Percentiles rank a stretch among this genome's conserved stretches.
phyloP scores from a whole-genome alignment of 2,797 vertebrate genomes.

The Lagorchestes hirsutus region DNA sequence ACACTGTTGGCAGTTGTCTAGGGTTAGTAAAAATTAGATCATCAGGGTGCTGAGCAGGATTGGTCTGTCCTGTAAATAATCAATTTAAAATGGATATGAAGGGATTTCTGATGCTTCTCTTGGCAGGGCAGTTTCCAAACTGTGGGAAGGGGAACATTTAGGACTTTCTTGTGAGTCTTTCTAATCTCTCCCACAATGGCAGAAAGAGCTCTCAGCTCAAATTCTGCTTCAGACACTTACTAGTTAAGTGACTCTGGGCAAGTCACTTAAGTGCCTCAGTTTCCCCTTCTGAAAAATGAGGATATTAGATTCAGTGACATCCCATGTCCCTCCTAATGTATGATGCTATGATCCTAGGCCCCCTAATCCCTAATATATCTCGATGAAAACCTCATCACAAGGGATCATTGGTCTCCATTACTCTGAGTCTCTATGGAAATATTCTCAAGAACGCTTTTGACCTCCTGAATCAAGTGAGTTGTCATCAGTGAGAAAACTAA shows the following conservation, averaged over 20 bases:
- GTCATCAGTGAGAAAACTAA: constrained; percentile 10
- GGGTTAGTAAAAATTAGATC: rapidly evolving
- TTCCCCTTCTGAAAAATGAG: not conserved
- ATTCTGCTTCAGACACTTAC: not conserved
- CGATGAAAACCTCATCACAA: constrained; percentile 57
- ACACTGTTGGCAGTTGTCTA: not conserved
- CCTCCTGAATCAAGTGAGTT: constrained; percentile 33
- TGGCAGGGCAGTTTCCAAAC: not conserved
- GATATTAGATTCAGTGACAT: not conserved
- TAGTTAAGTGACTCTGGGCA: not conserved
- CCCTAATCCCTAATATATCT: not conserved
- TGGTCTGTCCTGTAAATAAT: not conserved
- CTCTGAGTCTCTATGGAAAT: constrained; percentile 72
- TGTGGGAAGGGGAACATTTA: not conserved
- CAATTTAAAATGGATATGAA: not conserved
- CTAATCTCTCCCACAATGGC: not conserved
- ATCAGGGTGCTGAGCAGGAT: rapidly evolving
- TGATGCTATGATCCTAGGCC: not conserved
- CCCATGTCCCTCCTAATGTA: not conserved
- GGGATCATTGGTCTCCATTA: constrained; percentile 53
- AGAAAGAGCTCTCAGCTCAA: not conserved
- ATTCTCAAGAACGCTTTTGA: constrained; percentile 40
- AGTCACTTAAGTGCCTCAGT: not conserved
- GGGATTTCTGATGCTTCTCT: rapidly evolving
- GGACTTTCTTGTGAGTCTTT: not conserved